Evolutionary conservation across 2,888 invertebrate genomes (phyloP), one percentile per base, ranked within the genome.

Genomic region (Aphrophora alni): DNA sequence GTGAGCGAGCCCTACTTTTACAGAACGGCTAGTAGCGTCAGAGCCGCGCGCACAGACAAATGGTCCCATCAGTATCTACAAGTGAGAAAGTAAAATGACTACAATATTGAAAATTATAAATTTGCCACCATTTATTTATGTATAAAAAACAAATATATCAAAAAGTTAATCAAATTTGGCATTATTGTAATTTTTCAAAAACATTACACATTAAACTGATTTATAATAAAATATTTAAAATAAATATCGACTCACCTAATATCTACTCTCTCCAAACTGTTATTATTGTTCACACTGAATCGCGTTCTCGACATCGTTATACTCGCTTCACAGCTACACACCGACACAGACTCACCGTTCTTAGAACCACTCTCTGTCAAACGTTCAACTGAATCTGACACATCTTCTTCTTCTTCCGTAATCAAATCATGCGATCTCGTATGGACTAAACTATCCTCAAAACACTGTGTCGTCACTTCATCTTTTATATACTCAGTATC

Each of bases 341-440:
- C 86, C 0, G 88, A 87, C 78, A 88, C 87, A 0, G 89, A 88
- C 84, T 77, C 77, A 70, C 38, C 69, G 27, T 77, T 68, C 10
- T 88, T 89, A 3, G 88, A 87, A 10, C 88, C 86, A 81, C 88
- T 89, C 81, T 89, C 89, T 0, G 89, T 89, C 0, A 90, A 84
- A 84, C 88, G 89, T 82, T 90, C 90, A 0, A 90, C 89, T 0
- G 90, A 90, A 79, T 89, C 89, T 0, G 88, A 88, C 7, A 89
- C 86, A n/a, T 85, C 83, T 83, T 85, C 89, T 81, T 90, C 90
- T 84, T 90, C 90, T 82, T 92, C 91, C 72, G 91, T 87, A 82
- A 91, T 92, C 25, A 90, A 89, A 87, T 91, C 91, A 80, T 88
- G 88, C 0, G 87, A 88, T 83, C 88, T 85, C 24, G 84, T 82